Evolutionary conservation across 2,888 invertebrate genomes (phyloP), one percentile per base, ranked within the genome.

Genomic region (Adela reaumurella): DNA sequence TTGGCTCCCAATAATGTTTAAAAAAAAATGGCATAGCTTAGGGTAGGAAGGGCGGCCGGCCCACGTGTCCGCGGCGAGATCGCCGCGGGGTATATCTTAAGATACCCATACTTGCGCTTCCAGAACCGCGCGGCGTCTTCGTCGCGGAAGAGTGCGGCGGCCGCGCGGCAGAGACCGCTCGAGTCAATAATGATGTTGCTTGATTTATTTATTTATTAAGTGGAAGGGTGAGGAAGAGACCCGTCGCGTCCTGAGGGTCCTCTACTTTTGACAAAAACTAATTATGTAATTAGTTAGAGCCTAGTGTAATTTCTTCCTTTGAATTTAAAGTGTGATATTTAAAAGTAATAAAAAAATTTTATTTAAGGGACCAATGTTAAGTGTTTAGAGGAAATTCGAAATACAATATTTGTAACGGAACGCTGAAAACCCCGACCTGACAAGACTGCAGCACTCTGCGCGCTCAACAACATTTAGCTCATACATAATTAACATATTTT

Each of bases 271-370:
- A 77, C 76, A 74, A 65, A n/a, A 76, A 59, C 71, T 73, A 73
- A 72, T 65, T 68, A 14, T 35, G 65, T 68, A 66, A 68, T 73
- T 73, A 72, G 71, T 71, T 73, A 74, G 68, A 69, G 72, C 62
- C 62, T 77, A 76, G 74, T 58, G 67, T 73, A 74, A 70, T 68
- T 71, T 52, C 73, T 68, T 70, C 63, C 63, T 73, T 77, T 74
- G 74, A 77, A 76, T 76, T 74, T 74, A 76, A 77, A 74, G 78
- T 77, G 78, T 78, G 78, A 78, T 78, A 78, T 78, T 77, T 77
- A 76, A 72, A 74, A 74, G 73, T 76, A 76, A 76, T 76, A 74
- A 74, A 68, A 76, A 74, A 74, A 72, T 72, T 76, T 74, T 71
- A 74, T 74, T 68, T 74, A 77, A 77, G 78, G 78, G 77, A 78